Evolutionary conservation across 2,888 invertebrate genomes (phyloP), one percentile per base, ranked within the genome.

Genomic region (Coenonympha arcania): DNA sequence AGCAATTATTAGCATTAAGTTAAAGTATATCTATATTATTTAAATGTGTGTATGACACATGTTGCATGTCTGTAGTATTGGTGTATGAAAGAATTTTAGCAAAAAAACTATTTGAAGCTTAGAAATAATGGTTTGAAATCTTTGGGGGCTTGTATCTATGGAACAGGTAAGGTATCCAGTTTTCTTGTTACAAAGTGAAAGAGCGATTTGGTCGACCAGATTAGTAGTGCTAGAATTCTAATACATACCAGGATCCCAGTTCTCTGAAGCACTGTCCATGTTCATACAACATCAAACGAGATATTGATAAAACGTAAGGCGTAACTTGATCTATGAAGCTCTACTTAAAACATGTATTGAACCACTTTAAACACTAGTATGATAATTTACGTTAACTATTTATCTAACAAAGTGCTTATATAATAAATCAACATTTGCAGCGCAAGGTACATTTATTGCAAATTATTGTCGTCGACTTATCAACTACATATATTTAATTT

Each of bases 171-270:
- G n/a, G n/a, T n/a, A n/a, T n/a, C n/a, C n/a, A n/a, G n/a, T n/a
- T n/a, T n/a, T n/a, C n/a, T n/a, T n/a, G n/a, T n/a, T n/a, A 8
- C 9, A 9, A 26, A 3, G 8, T 24, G 4, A 24, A 8, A 24
- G 24, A 8, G 3, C n/a, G n/a, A n/a, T n/a, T n/a, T n/a, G n/a
- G n/a, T n/a, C n/a, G n/a, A n/a, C n/a, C n/a, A n/a, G n/a, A n/a
- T n/a, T n/a, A n/a, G n/a, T n/a, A n/a, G n/a, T n/a, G n/a, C 19
- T 2, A 19, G 42, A 13, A 18, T 41, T 41, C 43, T 44, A 15
- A 41, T 28, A 15, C 71, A 50, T 66, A 83, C 84, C 79, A 66
- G 85, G 84, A 56, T 84, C 84, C 85, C 84, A 84, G 59, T 73
- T 79, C 57, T 81, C 81, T 54, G 75, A 60, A 30, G 76, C 26